Base-by-base conservation (phyloP, 2,888 invertebrate genomes). In the Frankliniella intonsa region DNA sequence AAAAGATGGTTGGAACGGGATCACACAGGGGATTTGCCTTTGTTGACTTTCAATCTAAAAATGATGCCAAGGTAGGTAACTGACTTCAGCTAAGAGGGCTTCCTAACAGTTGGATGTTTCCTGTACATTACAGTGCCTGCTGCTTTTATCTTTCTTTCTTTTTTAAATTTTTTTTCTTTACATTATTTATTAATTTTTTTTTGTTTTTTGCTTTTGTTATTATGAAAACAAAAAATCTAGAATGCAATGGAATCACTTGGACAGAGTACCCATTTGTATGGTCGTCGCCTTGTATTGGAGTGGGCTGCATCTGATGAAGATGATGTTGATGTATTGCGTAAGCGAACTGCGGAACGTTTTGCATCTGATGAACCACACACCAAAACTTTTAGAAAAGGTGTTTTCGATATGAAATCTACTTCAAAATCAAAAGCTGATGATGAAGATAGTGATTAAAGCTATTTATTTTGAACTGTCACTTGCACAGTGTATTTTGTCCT, bases 231-330 rank as follows among this genome's bases (percentile, higher is more conserved):
- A n/a, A n/a, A n/a, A n/a, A n/a, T n/a, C 69, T 88, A 96, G 94
- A 92, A 93, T 87, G 99, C 99, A 0, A 97, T 98, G 88, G 94
- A 97, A 84, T 94, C 96, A 0, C 88, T 98, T n/a, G 93, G 95
- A 85, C 96, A 96, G 87, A 98, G 98, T 86, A 99, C 99, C 82
- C 99, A 99, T 91, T 94, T 99, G 88, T 99, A 97, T 88, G 99
- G 99, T 0, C 91, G 99, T 84, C 91, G 98, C 82, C 90, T 99
- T 85, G 98, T 97, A 0, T 89, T 99, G 83, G 99, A 99, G 89
- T 99, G 99, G 99, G 97, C 97, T 0, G 91, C 94, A 82, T 91
- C 93, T 81, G 92, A 93, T 62, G 91, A 90, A 82, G 94, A 95
- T 87, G 92, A 92, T 84, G 90, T 99, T 11, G 93, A 93, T 19